These are phyloP conservation scores for Tenrec ecaudatus DNA, from an alignment of 2,113 vertebrate species.

Conservation along the genomic window DNA sequence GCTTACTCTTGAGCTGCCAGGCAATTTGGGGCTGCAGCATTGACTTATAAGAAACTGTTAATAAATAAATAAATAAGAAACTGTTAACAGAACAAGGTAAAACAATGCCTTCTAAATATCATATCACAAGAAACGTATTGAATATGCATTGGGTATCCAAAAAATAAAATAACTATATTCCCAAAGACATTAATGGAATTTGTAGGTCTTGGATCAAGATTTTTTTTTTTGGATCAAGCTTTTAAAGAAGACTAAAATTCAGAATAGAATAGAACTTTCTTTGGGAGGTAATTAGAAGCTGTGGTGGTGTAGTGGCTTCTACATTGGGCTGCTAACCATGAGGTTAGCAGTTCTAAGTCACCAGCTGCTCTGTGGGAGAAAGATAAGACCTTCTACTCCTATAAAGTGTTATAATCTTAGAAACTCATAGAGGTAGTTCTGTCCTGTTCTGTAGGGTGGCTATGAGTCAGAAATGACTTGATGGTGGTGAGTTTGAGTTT, in stretches of 20 bases:
- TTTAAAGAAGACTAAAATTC: slow-evolving; percentile 62
- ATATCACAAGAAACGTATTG: slow-evolving; percentile 1
- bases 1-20: slow-evolving; percentile 3
- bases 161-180: neutral
- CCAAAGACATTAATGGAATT: slow-evolving; percentile 44
- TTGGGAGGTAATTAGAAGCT: neutral
- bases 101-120: neutral
- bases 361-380: no score
- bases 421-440: no score
- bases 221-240: slow-evolving; percentile 55
- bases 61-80: no score
- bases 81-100: slow-evolving; percentile 46
- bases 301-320: no score
- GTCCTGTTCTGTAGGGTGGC: no score
- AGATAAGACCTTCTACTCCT: no score
- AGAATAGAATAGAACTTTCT: slow-evolving; percentile 39
- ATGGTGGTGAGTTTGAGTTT: no score
- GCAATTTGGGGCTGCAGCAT: neutral
- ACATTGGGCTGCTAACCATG: no score
- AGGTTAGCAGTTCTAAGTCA: no score
- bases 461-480: no score
- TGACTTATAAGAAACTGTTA: slow-evolving; percentile 39
- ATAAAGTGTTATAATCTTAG: no score
- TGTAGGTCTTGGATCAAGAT: slow-evolving; percentile 40
- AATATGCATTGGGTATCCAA: slow-evolving; percentile 43